A percentile compares a stretch with the other conserved stretches of the same genome.
Conservation (phyloP, 1,140 invertebrate genomes). For the Leptinotarsa defecta region DNA sequence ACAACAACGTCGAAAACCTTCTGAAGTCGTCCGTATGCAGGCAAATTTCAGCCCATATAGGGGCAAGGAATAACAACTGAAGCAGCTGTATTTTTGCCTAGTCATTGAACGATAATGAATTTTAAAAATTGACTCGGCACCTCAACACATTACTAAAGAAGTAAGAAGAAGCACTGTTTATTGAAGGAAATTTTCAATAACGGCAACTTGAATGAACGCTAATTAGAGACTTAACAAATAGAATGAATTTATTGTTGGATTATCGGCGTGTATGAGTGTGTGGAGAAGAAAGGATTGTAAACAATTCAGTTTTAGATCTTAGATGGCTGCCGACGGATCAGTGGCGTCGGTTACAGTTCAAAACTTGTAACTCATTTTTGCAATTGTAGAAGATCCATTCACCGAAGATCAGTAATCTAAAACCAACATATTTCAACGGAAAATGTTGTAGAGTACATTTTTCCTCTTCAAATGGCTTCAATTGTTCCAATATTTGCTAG, state of each 20-base stretch:
- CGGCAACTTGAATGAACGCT: constrained; percentile 16
- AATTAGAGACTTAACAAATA: constrained; percentile 27
- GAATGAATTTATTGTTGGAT: constrained; percentile 24
- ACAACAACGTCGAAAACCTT: not conserved
- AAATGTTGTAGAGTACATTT: too few relatives aligned
- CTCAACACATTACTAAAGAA: constrained; percentile 19
- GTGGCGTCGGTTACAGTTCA: not conserved
- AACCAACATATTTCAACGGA: too few relatives aligned
- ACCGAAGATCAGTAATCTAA: too few relatives aligned
- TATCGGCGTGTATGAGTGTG: not conserved
- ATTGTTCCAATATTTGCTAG: too few relatives aligned
- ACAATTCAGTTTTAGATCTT: not conserved
- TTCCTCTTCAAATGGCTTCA: too few relatives aligned
- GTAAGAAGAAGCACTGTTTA: constrained; percentile 16
- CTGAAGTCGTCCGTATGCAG: not conserved
- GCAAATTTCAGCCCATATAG: not conserved
- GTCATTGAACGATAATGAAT: constrained; percentile 21
- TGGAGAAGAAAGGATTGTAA: not conserved
- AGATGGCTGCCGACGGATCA: not conserved
- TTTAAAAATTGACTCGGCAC: constrained; percentile 21
- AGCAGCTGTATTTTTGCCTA: constrained; percentile 14
- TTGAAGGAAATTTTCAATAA: constrained; percentile 19
- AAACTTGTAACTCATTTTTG: too few relatives aligned
- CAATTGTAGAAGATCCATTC: too few relatives aligned
- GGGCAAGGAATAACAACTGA: not conserved